phyloP scores from a whole-genome alignment of 2,888 invertebrate genomes.

The Proisotoma minuta region DNA sequence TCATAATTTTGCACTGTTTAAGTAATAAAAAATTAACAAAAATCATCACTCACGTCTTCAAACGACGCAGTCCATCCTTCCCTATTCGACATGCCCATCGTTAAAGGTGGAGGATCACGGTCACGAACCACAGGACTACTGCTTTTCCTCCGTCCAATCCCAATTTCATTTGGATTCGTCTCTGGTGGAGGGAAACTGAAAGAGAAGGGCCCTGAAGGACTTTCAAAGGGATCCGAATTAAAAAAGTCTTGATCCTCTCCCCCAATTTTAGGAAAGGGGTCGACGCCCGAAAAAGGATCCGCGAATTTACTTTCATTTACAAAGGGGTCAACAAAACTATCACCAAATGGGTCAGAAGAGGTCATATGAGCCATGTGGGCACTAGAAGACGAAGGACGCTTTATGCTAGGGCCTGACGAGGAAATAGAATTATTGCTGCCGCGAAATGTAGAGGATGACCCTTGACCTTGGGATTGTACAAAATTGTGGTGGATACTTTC shows the following conservation, averaged over 20 bases:
- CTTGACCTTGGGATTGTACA: constrained; percentile 37
- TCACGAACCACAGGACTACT: not conserved
- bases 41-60: constrained; percentile 42
- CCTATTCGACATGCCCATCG: not conserved
- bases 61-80: constrained; percentile 46
- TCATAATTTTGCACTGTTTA: not conserved
- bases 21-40: not conserved
- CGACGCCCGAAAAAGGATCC: constrained; percentile 46
- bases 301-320: too few species aligned
- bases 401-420: constrained; percentile 40
- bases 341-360: constrained; percentile 55
- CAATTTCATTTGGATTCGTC: not conserved
- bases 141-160: not conserved
- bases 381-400: constrained; percentile 34
- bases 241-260: constrained; percentile 40
- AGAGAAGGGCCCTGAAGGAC: constrained; percentile 38
- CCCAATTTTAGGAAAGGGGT: constrained; percentile 44
- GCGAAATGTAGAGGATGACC: constrained; percentile 43
- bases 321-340: too few species aligned
- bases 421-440: constrained; percentile 47
- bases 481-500: constrained; percentile 62
- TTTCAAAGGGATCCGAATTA: constrained; percentile 46
- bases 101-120: constrained; percentile 2
- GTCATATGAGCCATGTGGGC: constrained; percentile 50
- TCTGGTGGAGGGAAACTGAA: constrained; percentile 29